Base-by-base conservation (phyloP, 2,113 vertebrate genomes). In the Pyxicephalus adspersus region DNA sequence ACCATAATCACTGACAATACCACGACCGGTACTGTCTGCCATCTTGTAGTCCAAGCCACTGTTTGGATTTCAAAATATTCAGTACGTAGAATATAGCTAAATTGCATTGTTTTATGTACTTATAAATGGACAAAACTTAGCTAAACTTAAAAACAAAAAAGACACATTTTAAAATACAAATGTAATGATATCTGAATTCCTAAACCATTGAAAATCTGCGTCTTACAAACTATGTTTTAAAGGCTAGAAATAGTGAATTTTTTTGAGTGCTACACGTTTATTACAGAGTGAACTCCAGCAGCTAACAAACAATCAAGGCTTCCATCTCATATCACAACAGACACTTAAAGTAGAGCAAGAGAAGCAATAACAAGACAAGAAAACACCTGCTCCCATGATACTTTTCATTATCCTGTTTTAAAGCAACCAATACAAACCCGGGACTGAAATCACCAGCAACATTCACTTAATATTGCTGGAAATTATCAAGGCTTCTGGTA, bases 301-400 rank as follows among this genome's bases (percentile, higher is more conserved):
- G 80, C 51, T 75, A 64, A 16, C 61, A 81, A 81, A 74, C 80
- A 81, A 81, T 81, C 66, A 75, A 55, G 71, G 61, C 50, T 81
- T 81, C 80, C 74, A 81, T 81, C 80, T 66, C 80, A n/a, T 74
- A 81, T 74, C 70, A 75, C 60, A 28, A 29, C 63, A 81, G 61
- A 81, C 50, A 65, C 71, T 81, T 81, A 75, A 65, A 75, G 70
- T 51, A 50, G 71, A 81, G 71, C 61, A 64, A 23, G 11, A 58
- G 26, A 81, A 66, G 80, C 80, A 81, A 81, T 81, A 81, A 75
- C 70, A 81, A 55, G 66, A 75, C 70, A 81, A 74, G 71, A 81
- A 75, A 81, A 81, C 80, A 81, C 80, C 80, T 81, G 80, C 80
- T 81, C 70, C 61, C 71, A 23, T 66, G 80, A 81, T 81, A 63